Evolutionary conservation across 2,888 invertebrate species (phyloP), one percentile per base, ranked within the genome.

Genomic region (Hemaris fuciformis): DNA sequence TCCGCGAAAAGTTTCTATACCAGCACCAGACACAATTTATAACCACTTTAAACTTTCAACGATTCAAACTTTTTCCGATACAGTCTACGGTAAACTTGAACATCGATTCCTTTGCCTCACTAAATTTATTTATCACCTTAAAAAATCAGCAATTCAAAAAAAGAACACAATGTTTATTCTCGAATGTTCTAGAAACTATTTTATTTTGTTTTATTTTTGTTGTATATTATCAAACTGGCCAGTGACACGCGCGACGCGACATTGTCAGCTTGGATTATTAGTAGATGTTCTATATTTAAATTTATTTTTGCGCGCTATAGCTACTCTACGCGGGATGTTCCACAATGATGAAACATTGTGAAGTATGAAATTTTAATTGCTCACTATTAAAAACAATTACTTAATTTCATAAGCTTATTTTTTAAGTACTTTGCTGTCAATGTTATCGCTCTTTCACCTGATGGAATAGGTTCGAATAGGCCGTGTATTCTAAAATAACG

Each of bases 231-330:
- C 73, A 73, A 74, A 77, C 77, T 72, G 77, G 72, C 74, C 76
- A 75, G 79, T 81, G 83, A 87, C 75, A 85, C 81, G 77, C 81
- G 80, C 85, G 81, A 75, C 83, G 77, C 83, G 81, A 88, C 84
- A 87, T 87, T 91, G 89, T 89, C 87, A 85, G 85, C 80, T 81
- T 74, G 72, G 76, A 76, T 79, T 85, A 84, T 84, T 85, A 85
- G 84, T 83, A 79, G 80, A 77, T 74, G 72, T 77, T 79, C 80
- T 80, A 80, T 72, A 75, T 76, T 77, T 80, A 77, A 75, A 76
- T 70, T 70, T 73, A 74, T 79, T 80, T 53, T 77, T 74, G 73
- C 70, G 69, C 70, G 69, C 65, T 66, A 74, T 68, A 71, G 69
- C 69, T 70, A 70, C 64, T 61, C 64, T 65, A 66, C 61, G 57